Base-by-base conservation (phyloP, 1,140 invertebrate species). In the Solenopsis invicta region DNA sequence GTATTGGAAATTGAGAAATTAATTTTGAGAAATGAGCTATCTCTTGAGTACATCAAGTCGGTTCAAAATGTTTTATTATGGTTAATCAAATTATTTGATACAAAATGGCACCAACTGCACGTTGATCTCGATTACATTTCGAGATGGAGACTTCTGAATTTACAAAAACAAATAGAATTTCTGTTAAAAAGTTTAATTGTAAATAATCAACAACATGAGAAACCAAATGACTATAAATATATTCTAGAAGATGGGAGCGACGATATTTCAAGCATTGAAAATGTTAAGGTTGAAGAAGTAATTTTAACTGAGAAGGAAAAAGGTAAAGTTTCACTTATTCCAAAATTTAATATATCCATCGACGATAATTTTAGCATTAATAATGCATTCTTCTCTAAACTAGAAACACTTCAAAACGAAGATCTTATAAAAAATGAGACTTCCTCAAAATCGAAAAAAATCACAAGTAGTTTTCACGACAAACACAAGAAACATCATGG, bases 111-210 rank as follows among this genome's bases (percentile, higher is more conserved):
- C 18, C 29, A 54, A 41, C 29, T 71, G 16, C 34, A 54, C 3
- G 13, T 52, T 24, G 12, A 69, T 54, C 6, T 54, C 9, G 34
- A 80, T 9, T 13, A 81, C 10, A 56, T 45, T 5, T 71, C 50
- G 18, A 56, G 34, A 81, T 18, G 13, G 50, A 69, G 9, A 54
- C 64, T 71, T 10, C 37, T 54, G 1, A 24, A 67, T 54, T 71
- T 81, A 29, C 48, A 54, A 37, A 81, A 37, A 56, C 77, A 71
- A 71, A 16, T 21, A 18, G 9, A 56, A 71, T 56, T 71, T 71
- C 9, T 81, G 69, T 24, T 71, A 29, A 10, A 81, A 37, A 54
- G 16, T 41, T 12, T 80, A 13, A 0, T 4, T 9, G n/a, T 5
- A 37, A 4, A 41, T 16, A 52, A 71, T 9, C 12, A 64, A 24